Base-by-base conservation (phyloP, 2,888 invertebrate genomes). In the Sphaerophoria rueppellii region DNA sequence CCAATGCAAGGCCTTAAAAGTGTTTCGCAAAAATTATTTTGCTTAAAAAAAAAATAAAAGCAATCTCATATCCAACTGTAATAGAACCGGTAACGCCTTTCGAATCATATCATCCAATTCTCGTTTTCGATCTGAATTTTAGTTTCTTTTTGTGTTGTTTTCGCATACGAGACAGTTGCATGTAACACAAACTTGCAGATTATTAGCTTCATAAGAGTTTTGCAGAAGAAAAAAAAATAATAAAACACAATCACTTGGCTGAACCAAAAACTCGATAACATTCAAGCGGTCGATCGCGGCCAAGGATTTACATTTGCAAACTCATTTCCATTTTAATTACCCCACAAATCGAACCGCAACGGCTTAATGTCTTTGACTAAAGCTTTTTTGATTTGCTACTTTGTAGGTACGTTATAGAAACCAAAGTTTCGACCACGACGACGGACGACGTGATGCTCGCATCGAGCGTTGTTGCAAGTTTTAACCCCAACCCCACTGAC, bases 321-420 rank as follows among this genome's bases (percentile, higher is more conserved):
- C 73, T 85, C 50, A 85, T 85, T 81, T 85, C 69, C 81, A 85
- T 85, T 81, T 85, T 85, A 85, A 85, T 85, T 85, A 85, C 81
- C 43, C 34, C 73, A 65, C 52, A 77, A 40, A 16, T 43, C 71
- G 72, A 40, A 16, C 50, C 75, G 69, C 75, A 65, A 55, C 57
- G 48, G 58, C 40, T 67, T 48, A 37, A 40, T 60, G 75, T 57
- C 80, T 76, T 72, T 50, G 32, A 9, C 9, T 43, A 9, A 16
- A 7, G 9, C 24, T 60, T 43, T 43, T 24, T 24, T 24, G 24
- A 24, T 24, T 24, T 24, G 24, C 24, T 24, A 24, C 24, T 24
- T 60, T 6, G 40, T 40, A 16, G 63, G 9, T 4, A 24, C 24
- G 24, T 5, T 3, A 3, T 2, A 16, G 16, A 16, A 43, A 7